Conservation (phyloP, 1,140 invertebrate genomes). For the Dreissena rostriformis region DNA sequence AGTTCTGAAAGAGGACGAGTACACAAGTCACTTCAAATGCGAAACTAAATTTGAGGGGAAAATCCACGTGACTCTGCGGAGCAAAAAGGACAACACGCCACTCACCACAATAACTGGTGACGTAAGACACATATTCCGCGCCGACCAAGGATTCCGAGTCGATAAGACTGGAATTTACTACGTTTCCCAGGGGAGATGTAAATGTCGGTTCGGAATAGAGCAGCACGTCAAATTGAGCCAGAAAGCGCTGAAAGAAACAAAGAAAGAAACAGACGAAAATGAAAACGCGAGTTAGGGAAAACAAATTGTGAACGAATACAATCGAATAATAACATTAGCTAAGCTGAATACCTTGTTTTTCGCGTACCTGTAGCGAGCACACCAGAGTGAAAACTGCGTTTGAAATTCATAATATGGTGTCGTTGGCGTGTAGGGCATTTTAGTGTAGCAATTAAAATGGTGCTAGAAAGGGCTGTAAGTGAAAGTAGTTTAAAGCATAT, state of each 20-base stretch:
- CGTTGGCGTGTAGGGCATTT: no score
- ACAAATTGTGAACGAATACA: background rate
- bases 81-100: conserved; percentile 76
- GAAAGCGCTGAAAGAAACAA: conserved; percentile 29
- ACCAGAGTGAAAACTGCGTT: no score
- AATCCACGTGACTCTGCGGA: conserved; percentile 78
- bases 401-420: no score
- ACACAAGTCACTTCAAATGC: conserved; percentile 81
- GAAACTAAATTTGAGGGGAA: conserved; percentile 79
- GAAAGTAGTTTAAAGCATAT: no score
- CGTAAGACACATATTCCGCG: conserved; percentile 76
- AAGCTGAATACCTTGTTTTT: no score
- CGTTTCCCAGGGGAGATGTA: conserved; percentile 77
- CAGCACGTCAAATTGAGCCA: conserved; percentile 77
- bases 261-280: conserved; percentile 44
- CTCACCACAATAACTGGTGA: conserved; percentile 75
- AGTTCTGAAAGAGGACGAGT: conserved; percentile 82
- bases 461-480: no score
- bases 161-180: conserved; percentile 74
- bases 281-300: conserved; percentile 39
- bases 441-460: no score
- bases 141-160: conserved; percentile 72
- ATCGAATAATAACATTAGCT: no score
- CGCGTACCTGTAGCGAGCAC: no score
- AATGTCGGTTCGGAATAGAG: conserved; percentile 80